phyloP scores from a whole-genome alignment of 2,113 vertebrate genomes.

The Aegithalos caudatus region DNA sequence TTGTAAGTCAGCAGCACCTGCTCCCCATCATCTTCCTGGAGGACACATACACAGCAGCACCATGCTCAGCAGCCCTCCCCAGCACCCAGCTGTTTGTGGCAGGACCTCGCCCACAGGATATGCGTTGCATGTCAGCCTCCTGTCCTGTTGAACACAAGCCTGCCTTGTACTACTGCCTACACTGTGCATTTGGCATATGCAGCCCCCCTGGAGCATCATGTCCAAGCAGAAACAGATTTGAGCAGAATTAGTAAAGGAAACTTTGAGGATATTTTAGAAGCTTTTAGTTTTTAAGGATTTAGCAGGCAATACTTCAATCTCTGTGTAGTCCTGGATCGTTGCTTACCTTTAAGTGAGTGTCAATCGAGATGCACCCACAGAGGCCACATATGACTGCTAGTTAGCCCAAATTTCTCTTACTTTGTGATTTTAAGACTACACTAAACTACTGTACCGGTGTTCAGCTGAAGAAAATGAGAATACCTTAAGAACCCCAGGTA shows the following conservation, averaged over 20 bases:
- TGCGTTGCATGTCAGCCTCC: background rate
- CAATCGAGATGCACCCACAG: rapidly evolving
- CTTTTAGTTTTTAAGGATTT: background rate
- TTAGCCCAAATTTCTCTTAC: background rate
- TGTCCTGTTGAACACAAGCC: background rate
- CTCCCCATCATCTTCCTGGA: conserved; percentile 32
- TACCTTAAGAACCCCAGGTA: background rate
- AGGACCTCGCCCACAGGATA: background rate
- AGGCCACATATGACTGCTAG: background rate
- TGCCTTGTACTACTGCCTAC: background rate
- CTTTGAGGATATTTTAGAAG: background rate
- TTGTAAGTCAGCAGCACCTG: conserved; percentile 56
- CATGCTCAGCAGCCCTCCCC: background rate
- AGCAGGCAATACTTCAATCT: background rate
- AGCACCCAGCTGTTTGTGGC: background rate
- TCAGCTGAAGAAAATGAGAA: background rate
- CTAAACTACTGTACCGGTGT: background rate
- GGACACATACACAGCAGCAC: background rate
- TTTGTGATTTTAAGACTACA: background rate
- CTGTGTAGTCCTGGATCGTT: background rate
- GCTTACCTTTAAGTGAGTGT: background rate
- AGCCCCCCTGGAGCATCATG: background rate
- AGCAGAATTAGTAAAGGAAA: background rate
- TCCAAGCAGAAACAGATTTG: background rate
- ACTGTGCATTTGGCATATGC: too few relatives aligned